phyloP scores from a whole-genome alignment of 2,113 vertebrate genomes.

The Myotis davidii region DNA sequence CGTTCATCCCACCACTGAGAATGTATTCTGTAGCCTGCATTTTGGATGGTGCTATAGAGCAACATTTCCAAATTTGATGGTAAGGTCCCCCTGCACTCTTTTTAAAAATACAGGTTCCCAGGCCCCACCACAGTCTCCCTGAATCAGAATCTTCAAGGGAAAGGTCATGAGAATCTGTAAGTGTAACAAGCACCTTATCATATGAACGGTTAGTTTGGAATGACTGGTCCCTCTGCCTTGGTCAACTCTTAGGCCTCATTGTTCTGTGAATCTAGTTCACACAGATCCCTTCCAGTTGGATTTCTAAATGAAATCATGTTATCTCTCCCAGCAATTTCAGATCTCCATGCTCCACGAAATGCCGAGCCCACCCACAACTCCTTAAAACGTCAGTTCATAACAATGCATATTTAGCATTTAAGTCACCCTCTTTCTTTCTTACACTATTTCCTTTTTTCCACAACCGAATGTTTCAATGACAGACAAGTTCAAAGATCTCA shows the following conservation, averaged over 20 bases:
- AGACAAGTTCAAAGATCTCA: slow-evolving; percentile 5
- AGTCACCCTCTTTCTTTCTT: slow-evolving; percentile 22
- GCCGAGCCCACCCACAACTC: slow-evolving; percentile 7
- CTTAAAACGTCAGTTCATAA: neutral
- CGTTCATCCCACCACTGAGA: neutral
- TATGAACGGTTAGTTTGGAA: neutral
- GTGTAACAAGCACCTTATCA: slow-evolving; percentile 22
- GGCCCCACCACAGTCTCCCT: neutral
- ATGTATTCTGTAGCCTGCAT: neutral
- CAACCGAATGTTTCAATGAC: slow-evolving; percentile 29
- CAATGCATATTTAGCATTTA: slow-evolving; percentile 34
- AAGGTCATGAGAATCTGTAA: neutral
- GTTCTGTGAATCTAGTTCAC: slow-evolving; percentile 10
- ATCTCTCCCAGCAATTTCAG: neutral
- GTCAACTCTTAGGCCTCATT: neutral
- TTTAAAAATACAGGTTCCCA: neutral
- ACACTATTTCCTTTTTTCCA: slow-evolving; percentile 16
- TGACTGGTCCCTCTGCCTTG: neutral
- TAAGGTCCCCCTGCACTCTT: neutral
- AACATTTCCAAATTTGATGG: neutral
- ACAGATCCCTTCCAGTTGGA: neutral
- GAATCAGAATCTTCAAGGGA: neutral
- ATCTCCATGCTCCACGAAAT: neutral
- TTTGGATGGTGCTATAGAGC: neutral
- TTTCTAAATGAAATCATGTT: slow-evolving; percentile 21